Conservation (phyloP, 2,797 vertebrate species). For the Chaetophractus vellerosus region DNA sequence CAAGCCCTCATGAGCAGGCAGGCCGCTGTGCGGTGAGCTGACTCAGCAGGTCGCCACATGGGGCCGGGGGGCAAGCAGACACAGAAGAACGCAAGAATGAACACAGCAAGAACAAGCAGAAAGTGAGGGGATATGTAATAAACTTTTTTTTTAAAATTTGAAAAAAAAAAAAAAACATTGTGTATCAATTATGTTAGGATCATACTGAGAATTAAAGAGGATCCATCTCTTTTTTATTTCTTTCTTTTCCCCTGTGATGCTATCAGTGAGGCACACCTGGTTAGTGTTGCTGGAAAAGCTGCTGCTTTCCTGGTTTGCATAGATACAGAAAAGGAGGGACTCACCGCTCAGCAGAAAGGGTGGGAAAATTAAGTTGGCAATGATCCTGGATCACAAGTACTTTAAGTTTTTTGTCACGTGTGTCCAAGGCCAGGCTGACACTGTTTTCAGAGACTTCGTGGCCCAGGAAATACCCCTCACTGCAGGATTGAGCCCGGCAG, state of each 20-base stretch:
- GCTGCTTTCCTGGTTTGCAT: background rate
- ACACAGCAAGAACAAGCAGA: too few species aligned
- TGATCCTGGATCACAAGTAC: background rate
- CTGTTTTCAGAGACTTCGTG: background rate
- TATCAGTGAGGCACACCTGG: background rate
- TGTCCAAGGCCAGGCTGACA: background rate
- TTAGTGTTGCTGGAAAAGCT: background rate
- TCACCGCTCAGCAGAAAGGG: background rate
- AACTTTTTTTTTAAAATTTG: too few species aligned
- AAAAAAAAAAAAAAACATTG: background rate
- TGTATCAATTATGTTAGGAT: background rate
- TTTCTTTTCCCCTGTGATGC: background rate
- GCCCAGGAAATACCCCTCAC: background rate
- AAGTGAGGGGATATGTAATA: too few species aligned
- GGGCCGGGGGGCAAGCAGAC: too few species aligned
- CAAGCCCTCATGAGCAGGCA: too few species aligned
- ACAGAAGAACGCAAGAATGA: too few species aligned
- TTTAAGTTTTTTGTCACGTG: background rate
- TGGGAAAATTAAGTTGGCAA: conserved; percentile 1
- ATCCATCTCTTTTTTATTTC: background rate
- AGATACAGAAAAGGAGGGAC: background rate
- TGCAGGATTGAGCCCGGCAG: background rate
- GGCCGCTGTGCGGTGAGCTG: too few species aligned
- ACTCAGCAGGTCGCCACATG: too few species aligned
- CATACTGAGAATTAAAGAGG: background rate